Percentiles rank a stretch among this genome's conserved stretches.
Evolutionary conservation across 2,113 vertebrate genomes (phyloP).

Genomic region (Natator depressus): DNA sequence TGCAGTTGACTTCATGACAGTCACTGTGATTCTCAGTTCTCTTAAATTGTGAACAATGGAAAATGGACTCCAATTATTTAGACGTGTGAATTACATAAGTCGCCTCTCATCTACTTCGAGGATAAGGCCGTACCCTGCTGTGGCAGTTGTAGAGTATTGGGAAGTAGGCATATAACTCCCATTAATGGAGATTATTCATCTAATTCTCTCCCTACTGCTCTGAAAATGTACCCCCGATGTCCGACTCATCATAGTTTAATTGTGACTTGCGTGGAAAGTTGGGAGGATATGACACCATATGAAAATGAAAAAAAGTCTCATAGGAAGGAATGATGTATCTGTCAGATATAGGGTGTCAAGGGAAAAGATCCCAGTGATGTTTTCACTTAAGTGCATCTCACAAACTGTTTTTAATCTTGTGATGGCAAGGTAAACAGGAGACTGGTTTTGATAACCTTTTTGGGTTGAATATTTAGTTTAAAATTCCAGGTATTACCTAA

Average conservation of each 20-base stretch:
- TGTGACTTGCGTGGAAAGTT: not conserved
- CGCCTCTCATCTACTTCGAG: not conserved
- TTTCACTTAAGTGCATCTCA: not conserved
- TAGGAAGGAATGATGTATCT: not conserved
- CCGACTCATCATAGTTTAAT: not conserved
- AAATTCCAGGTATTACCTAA: not conserved
- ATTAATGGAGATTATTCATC: not conserved
- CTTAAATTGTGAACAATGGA: not conserved
- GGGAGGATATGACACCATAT: not conserved
- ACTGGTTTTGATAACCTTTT: not conserved
- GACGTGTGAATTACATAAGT: rapidly evolving
- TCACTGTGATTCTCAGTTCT: not conserved
- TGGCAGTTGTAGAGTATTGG: not conserved
- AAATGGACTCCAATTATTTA: not conserved
- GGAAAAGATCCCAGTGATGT: not conserved
- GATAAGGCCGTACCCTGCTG: not conserved
- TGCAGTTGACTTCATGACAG: not conserved
- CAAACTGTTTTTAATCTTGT: not conserved
- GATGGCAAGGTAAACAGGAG: not conserved
- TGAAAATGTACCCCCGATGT: not conserved
- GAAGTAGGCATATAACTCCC: not conserved
- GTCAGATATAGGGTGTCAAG: rapidly evolving
- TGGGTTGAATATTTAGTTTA: not conserved
- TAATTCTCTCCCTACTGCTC: not conserved
- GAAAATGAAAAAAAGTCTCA: not conserved